Percentiles rank a stretch among this genome's conserved stretches.
Conservation (phyloP, 2,888 invertebrate genomes). For the Tenodera sinensis region DNA sequence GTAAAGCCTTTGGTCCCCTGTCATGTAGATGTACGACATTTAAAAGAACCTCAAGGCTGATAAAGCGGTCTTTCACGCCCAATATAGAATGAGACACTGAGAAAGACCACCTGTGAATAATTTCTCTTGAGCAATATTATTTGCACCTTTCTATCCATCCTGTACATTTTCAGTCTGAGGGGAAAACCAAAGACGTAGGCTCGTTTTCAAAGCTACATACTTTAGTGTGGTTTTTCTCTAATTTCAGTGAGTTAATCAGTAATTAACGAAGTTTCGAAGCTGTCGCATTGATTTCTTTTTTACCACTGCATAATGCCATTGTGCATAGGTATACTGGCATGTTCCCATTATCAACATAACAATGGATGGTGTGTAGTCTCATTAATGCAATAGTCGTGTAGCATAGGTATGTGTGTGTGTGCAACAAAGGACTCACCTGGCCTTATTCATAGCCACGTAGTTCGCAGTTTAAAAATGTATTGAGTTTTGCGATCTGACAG, state of each 20-base stretch:
- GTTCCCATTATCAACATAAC: neutral
- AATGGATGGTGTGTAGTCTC: neutral
- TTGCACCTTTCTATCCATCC: too few relatives aligned
- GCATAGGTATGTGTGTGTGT: neutral
- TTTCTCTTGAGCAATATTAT: too few relatives aligned
- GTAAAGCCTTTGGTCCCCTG: too few relatives aligned
- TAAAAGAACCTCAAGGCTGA: too few relatives aligned
- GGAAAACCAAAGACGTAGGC: too few relatives aligned
- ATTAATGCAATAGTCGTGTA: neutral
- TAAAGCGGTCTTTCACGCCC: too few relatives aligned
- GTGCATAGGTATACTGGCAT: neutral
- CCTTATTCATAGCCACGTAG: neutral
- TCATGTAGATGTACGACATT: too few relatives aligned
- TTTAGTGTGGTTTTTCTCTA: neutral
- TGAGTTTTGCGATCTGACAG: too few relatives aligned
- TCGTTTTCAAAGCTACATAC: too few relatives aligned
- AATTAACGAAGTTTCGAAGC: neutral
- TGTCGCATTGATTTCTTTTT: neutral
- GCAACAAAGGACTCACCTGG: neutral
- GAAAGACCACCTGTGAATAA: too few relatives aligned
- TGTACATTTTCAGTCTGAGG: too few relatives aligned
- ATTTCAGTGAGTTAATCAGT: neutral
- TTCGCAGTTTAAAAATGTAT: neutral
- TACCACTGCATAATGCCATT: neutral
- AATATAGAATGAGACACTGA: too few relatives aligned